Percentiles rank a stretch among this genome's conserved stretches.
Conservation (phyloP, 2,888 invertebrate genomes). For the Drosophila imparisetae region DNA sequence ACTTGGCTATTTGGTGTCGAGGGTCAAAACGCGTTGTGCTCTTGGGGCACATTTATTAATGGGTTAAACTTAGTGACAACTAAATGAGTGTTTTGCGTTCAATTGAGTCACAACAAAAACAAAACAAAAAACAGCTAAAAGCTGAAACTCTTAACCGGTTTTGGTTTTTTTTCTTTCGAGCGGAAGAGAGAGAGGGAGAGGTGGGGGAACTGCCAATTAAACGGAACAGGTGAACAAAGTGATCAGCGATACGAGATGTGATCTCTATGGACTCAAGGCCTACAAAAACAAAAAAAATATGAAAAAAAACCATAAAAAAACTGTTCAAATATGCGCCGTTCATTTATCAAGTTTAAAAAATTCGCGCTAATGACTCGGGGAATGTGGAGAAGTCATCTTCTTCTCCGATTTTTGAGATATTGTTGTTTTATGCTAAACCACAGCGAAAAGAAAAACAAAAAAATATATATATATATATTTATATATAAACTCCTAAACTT, state of each 20-base stretch:
- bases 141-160: slow-evolving; percentile 8
- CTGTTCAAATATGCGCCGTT: slow-evolving; percentile 53
- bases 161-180: background rate
- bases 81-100: slow-evolving; percentile 65
- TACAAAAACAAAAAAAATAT: background rate
- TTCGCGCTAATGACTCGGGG: slow-evolving; percentile 67
- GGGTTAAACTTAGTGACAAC: slow-evolving; percentile 73
- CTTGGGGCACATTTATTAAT: slow-evolving; percentile 58
- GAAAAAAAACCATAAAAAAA: slow-evolving; percentile 25
- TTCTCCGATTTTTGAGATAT: slow-evolving; percentile 54
- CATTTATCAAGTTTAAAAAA: slow-evolving; percentile 58
- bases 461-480: background rate
- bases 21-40: slow-evolving; percentile 32
- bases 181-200: background rate
- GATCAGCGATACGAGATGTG: slow-evolving; percentile 31
- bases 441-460: slow-evolving; percentile 18
- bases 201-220: slow-evolving; percentile 58
- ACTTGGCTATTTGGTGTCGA: slow-evolving; percentile 23
- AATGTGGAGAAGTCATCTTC: slow-evolving; percentile 42
- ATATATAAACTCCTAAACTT: background rate
- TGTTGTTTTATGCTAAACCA: slow-evolving; percentile 69
- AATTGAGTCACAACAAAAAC: slow-evolving; percentile 58
- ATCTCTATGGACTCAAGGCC: slow-evolving; percentile 18
- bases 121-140: slow-evolving; percentile 8
- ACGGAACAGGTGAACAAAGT: slow-evolving; percentile 74